Conservation (phyloP, 2,113 vertebrate genomes). For the Lanius collurio region DNA sequence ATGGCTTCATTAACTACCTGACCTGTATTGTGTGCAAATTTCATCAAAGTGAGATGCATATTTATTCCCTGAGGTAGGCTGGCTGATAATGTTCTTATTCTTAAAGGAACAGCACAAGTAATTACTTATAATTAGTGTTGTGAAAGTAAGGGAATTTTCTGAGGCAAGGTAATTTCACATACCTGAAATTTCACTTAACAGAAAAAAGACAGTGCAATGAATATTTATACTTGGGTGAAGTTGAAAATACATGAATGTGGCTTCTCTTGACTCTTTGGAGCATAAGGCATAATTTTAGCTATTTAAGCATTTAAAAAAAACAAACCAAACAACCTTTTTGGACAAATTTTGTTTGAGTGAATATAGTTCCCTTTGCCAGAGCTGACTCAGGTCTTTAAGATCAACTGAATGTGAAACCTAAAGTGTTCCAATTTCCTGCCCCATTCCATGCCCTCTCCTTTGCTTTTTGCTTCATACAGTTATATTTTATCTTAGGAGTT, state of each 20-base stretch:
- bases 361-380: not conserved
- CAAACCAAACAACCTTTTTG: not conserved
- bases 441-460: not conserved
- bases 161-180: conserved; percentile 30
- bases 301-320: not conserved
- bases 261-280: not conserved
- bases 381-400: not conserved
- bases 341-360: not conserved
- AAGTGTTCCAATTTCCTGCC: not conserved
- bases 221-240: conserved; percentile 6
- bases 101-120: conserved; percentile 62
- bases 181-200: conserved; percentile 33
- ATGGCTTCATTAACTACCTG: conserved; percentile 73
- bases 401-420: not conserved
- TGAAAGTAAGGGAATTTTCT: conserved; percentile 55
- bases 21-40: conserved; percentile 74
- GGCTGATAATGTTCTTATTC: conserved; percentile 57
- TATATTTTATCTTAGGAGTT: not conserved
- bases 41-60: conserved; percentile 62
- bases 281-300: not conserved
- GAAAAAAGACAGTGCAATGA: not conserved
- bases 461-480: not conserved
- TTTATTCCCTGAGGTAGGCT: conserved; percentile 61
- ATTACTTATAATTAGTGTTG: conserved; percentile 67
- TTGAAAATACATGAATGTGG: not conserved